Evolutionary conservation across 1,140 invertebrate genomes (phyloP).

Genomic region (Episyrphus balteatus): DNA sequence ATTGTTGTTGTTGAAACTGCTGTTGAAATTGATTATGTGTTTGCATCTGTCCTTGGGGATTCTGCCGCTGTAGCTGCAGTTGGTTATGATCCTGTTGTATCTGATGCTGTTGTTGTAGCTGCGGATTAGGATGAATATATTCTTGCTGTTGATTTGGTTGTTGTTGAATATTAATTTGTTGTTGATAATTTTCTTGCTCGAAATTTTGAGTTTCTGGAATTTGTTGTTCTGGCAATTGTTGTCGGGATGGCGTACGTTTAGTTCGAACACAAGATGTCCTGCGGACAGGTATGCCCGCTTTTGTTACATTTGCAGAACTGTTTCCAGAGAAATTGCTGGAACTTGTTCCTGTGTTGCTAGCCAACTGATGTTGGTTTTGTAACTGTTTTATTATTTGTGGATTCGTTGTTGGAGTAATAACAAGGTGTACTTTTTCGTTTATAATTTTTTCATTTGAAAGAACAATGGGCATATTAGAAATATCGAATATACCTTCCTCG

Average conservation of each 20-base stretch:
- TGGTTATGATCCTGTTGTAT: background rate
- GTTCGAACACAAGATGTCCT: constrained; percentile 20
- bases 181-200: constrained; percentile 5
- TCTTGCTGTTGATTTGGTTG: constrained; percentile 2
- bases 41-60: constrained; percentile 10
- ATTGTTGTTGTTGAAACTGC: background rate
- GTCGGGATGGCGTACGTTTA: background rate
- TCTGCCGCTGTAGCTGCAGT: constrained; percentile 10
- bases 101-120: background rate
- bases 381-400: constrained; percentile 3
- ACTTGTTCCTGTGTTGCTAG: too few species aligned
- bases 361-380: background rate
- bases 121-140: background rate
- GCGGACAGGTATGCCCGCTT: constrained; percentile 11
- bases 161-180: constrained; percentile 10
- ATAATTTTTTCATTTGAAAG: constrained; percentile 51
- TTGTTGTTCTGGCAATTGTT: constrained; percentile 9
- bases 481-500: constrained; percentile 42
- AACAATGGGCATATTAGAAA: constrained; percentile 62
- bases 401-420: constrained; percentile 5
- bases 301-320: background rate
- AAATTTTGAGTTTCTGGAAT: background rate
- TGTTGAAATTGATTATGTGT: background rate
- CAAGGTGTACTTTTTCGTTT: constrained; percentile 38
- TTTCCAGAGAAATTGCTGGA: too few species aligned